Conservation (phyloP, 2,113 vertebrate species). For the Brachyhypopomus occidentalis region DNA sequence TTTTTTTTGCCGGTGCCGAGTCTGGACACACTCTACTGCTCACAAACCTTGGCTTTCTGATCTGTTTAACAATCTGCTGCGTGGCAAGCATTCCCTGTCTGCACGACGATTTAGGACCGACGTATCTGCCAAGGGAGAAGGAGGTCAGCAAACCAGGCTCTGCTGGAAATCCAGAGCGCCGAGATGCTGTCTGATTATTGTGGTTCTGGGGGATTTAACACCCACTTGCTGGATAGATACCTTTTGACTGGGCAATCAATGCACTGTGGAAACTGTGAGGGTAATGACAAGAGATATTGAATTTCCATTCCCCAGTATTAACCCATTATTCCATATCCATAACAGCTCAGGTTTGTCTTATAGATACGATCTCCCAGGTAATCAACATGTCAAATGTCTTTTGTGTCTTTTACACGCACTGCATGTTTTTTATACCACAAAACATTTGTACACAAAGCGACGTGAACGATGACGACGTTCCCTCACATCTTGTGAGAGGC, state of each 20-base stretch:
- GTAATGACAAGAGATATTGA: neutral
- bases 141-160: constrained; percentile 12
- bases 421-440: too few species aligned
- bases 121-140: neutral
- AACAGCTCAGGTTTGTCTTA: neutral
- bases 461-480: too few species aligned
- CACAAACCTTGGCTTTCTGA: constrained; percentile 29
- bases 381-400: too few species aligned
- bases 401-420: too few species aligned
- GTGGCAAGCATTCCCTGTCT: constrained; percentile 7
- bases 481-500: too few species aligned
- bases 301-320: neutral
- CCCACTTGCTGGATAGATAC: constrained; percentile 11
- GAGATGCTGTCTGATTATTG: neutral
- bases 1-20: constrained; percentile 1
- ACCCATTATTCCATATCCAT: neutral
- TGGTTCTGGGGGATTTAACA: neutral
- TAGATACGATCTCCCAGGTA: neutral
- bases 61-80: constrained; percentile 37
- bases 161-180: neutral
- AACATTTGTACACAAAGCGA: too few species aligned
- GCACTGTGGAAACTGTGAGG: neutral
- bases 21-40: constrained; percentile 27
- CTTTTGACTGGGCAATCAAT: constrained; percentile 23
- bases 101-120: constrained; percentile 8